Evolutionary conservation across 2,888 invertebrate species (phyloP), one percentile per base, ranked within the genome.

Genomic region (Drosophila stalkeri): DNA sequence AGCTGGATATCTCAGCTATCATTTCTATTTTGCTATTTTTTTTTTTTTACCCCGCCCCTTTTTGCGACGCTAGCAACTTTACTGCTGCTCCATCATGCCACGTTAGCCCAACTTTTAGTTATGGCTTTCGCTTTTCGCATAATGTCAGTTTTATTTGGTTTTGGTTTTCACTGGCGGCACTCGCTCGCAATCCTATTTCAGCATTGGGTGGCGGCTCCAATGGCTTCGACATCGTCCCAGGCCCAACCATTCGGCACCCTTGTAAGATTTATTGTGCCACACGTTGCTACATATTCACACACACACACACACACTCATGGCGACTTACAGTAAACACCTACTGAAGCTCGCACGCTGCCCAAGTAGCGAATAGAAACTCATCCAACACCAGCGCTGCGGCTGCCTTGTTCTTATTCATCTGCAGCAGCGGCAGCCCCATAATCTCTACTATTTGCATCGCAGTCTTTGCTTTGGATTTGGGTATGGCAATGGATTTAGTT

Each of bases 61-160:
- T 64, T 73, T 66, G 81, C 72, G 71, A 54, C 65, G 68, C 75
- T 86, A 89, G 86, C 85, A 84, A 81, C 75, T 84, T 84, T 86
- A 89, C 67, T 72, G 65, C 71, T 56, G 83, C 73, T 74, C 68
- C 77, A 81, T 86, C 79, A 82, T 81, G 86, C 88, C 82, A 82
- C 86, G 86, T 81, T 86, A 78, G 81, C 73, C 80, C 85, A 85
- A 85, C 88, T 85, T 85, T 90, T 86, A 86, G 90, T 90, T 90
- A 86, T 88, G 86, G 89, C 86, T 86, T 86, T 90, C 86, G 90
- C 86, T 86, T 86, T 86, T 86, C 90, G 86, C 90, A 87, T 90
- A 87, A 87, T 87, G 90, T 87, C 86, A 89, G 89, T 90, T 87
- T 88, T 87, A 87, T 87, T 87, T 90, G 89, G 90, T 88, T 90